A percentile compares a stretch with the other conserved stretches of the same genome.
These are phyloP conservation scores for Masticophis lateralis DNA, from an alignment of 2,797 vertebrate genomes.

Conservation along the genomic window DNA sequence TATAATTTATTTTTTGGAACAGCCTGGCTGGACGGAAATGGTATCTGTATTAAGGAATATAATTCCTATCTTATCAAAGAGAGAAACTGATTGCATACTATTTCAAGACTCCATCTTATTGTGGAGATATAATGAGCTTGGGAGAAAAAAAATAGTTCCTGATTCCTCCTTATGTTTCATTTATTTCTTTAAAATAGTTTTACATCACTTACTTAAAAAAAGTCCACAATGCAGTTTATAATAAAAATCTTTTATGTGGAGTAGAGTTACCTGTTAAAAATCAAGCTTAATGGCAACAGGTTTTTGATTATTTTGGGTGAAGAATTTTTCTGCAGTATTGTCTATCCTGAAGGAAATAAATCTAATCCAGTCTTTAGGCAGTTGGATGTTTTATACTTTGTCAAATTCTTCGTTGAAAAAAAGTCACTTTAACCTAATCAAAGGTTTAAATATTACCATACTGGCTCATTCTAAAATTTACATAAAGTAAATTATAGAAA, in stretches of 20 bases:
- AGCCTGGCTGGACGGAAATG: neutral
- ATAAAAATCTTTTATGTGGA: neutral
- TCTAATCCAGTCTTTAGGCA: neutral
- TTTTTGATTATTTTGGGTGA: neutral
- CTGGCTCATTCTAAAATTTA: neutral
- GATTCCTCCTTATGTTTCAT: neutral
- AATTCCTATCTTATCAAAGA: neutral
- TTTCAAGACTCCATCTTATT: neutral
- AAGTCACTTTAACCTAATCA: neutral
- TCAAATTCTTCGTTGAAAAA: neutral
- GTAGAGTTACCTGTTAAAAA: neutral
- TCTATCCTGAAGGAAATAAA: neutral
- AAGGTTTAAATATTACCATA: neutral
- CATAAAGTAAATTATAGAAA: neutral
- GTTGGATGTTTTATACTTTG: neutral
- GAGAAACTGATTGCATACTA: neutral
- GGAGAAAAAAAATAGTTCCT: neutral
- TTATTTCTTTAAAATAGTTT: neutral
- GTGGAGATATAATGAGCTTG: neutral
- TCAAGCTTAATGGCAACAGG: neutral
- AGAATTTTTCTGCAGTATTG: neutral
- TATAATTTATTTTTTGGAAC: neutral
- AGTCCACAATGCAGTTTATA: neutral
- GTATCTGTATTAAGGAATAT: neutral
- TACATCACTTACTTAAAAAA: neutral